Percentiles rank a stretch among this genome's conserved stretches.
Conservation (phyloP, 2,888 invertebrate genomes). For the Stenotaenia linearis region DNA sequence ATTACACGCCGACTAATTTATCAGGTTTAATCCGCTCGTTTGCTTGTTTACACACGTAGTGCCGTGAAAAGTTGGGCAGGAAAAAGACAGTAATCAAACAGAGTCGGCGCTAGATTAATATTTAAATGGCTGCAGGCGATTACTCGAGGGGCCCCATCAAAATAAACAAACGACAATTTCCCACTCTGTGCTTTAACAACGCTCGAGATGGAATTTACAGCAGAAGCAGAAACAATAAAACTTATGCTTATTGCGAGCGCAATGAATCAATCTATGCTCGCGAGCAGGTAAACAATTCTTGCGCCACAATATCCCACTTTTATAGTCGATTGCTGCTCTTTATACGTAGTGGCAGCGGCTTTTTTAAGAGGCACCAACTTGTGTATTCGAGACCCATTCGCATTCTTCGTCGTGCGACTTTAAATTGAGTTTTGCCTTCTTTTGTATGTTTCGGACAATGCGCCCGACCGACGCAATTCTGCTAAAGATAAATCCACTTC, state of each 20-base stretch:
- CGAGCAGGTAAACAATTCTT: background rate
- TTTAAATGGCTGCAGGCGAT: background rate
- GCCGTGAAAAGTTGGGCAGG: background rate
- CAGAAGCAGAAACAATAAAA: background rate
- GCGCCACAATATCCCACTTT: background rate
- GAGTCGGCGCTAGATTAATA: background rate
- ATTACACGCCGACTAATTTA: background rate
- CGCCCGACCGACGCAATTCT: background rate
- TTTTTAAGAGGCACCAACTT: conserved; percentile 15
- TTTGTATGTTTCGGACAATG: background rate
- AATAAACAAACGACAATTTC: background rate
- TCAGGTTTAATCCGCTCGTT: conserved; percentile 7
- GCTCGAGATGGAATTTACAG: background rate
- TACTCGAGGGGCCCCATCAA: background rate
- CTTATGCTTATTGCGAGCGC: conserved; percentile 11
- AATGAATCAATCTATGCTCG: background rate
- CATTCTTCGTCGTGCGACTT: conserved; percentile 10
- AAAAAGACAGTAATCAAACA: background rate
- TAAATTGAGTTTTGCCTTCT: conserved; percentile 11
- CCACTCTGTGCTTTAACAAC: background rate
- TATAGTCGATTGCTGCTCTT: conserved; percentile 2
- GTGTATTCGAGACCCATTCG: background rate
- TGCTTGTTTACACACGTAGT: background rate
- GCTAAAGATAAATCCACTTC: background rate
- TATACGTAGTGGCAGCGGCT: background rate